Conservation (phyloP, 1,140 invertebrate species). For the Neodiprion lecontei region DNA sequence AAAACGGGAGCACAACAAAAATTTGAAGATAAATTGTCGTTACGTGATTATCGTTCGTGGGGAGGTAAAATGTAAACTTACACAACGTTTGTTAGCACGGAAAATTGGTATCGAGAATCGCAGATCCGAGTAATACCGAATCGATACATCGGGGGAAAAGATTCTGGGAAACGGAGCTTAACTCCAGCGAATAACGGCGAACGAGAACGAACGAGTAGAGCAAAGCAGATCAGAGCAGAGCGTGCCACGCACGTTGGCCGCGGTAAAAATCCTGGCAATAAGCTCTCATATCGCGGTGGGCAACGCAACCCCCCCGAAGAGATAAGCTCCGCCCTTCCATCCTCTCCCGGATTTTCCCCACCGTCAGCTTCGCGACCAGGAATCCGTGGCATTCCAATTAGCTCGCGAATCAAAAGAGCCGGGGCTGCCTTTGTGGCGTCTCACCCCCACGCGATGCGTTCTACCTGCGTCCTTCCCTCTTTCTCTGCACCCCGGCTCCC, state of each 20-base stretch:
- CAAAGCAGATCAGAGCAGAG: background rate
- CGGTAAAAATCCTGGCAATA: constrained; percentile 22
- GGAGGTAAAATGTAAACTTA: too few species aligned
- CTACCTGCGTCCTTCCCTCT: constrained; percentile 18
- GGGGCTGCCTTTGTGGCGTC: constrained; percentile 59
- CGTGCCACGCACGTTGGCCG: background rate
- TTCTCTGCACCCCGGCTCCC: constrained; percentile 14
- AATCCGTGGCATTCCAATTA: constrained; percentile 62
- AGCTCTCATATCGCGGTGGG: constrained; percentile 41
- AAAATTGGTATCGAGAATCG: too few species aligned
- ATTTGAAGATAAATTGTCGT: too few species aligned
- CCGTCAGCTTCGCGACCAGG: constrained; percentile 41
- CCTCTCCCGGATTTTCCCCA: background rate
- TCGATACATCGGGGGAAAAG: too few species aligned
- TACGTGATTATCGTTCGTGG: too few species aligned
- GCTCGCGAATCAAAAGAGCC: constrained; percentile 63
- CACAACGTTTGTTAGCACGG: too few species aligned
- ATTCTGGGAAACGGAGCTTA: too few species aligned
- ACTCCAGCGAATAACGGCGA: too few species aligned
- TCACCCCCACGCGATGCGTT: constrained; percentile 36
- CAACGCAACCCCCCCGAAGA: constrained; percentile 40
- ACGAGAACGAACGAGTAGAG: background rate
- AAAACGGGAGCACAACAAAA: too few species aligned
- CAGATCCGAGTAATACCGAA: too few species aligned
- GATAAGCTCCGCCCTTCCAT: constrained; percentile 55